phyloP scores from a whole-genome alignment of 2,113 vertebrate species.

The Hippocampus mohnikei region DNA sequence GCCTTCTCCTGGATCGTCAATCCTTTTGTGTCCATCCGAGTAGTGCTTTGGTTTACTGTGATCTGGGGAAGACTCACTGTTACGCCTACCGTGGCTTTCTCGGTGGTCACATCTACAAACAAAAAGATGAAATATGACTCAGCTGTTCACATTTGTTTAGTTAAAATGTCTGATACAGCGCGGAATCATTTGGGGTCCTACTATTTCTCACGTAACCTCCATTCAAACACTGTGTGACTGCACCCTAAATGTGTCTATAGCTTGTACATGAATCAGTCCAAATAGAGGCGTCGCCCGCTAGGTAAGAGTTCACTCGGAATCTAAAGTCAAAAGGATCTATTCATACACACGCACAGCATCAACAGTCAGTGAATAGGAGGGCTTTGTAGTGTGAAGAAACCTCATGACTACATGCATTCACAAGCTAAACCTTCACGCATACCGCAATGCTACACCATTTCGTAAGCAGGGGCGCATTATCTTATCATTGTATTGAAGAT shows the following conservation, averaged over 20 bases:
- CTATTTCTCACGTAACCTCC: not conserved
- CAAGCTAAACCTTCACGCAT: not conserved
- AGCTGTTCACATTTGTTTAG: not conserved
- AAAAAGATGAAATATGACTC: not conserved
- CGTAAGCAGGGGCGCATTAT: no score
- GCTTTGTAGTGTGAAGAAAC: conserved; percentile 30
- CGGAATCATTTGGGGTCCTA: no score
- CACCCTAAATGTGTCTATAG: conserved; percentile 1
- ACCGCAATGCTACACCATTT: not conserved
- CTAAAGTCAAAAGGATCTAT: conserved; percentile 54
- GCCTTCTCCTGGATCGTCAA: not conserved
- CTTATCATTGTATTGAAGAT: no score
- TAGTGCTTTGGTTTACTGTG: not conserved
- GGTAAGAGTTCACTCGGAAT: conserved; percentile 32
- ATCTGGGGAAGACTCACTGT: not conserved
- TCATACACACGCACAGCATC: conserved; percentile 49
- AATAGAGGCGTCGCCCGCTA: conserved; percentile 19
- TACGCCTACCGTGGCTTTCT: not conserved
- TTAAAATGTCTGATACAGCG: not conserved
- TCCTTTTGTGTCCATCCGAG: not conserved
- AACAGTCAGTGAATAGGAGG: conserved; percentile 45
- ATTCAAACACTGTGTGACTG: not conserved
- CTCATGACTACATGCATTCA: not conserved
- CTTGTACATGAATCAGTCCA: conserved; percentile 5
- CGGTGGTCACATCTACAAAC: not conserved